Conservation (phyloP, 2,113 vertebrate genomes). For the Daboia siamensis region DNA sequence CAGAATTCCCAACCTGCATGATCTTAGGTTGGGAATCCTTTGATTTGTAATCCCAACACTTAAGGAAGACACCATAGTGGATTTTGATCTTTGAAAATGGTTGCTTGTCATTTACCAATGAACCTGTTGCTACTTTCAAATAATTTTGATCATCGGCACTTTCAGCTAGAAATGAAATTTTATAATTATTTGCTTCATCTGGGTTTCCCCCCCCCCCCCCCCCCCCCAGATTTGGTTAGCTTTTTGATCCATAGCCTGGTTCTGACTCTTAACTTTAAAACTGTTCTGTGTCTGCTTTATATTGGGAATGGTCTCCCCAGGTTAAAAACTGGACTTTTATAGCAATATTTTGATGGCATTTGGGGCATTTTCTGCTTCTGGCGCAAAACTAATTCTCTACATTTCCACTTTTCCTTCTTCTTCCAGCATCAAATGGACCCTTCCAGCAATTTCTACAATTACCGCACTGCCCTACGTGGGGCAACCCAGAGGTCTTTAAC, state of each 20-base stretch:
- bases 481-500: slow-evolving; percentile 88
- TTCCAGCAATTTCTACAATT: slow-evolving; percentile 96
- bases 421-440: slow-evolving; percentile 95
- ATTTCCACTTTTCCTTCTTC: slow-evolving; percentile 17
- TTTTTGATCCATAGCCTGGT: neutral
- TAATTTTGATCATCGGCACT: neutral
- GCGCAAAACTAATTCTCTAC: slow-evolving; percentile 16
- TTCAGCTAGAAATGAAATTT: neutral
- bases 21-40: neutral
- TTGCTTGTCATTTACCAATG: too few species aligned
- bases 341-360: neutral
- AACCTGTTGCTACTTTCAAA: neutral
- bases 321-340: neutral
- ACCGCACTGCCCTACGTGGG: slow-evolving; percentile 88
- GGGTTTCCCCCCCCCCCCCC: neutral
- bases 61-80: neutral
- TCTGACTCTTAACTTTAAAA: neutral
- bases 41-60: neutral
- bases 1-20: neutral
- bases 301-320: too few species aligned
- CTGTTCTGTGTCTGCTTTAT: neutral
- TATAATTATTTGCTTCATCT: neutral
- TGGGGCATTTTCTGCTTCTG: neutral
- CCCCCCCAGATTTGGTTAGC: neutral
- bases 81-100: neutral